Base-by-base conservation (phyloP, 2,113 vertebrate species). In the Nesogale talazaci region DNA sequence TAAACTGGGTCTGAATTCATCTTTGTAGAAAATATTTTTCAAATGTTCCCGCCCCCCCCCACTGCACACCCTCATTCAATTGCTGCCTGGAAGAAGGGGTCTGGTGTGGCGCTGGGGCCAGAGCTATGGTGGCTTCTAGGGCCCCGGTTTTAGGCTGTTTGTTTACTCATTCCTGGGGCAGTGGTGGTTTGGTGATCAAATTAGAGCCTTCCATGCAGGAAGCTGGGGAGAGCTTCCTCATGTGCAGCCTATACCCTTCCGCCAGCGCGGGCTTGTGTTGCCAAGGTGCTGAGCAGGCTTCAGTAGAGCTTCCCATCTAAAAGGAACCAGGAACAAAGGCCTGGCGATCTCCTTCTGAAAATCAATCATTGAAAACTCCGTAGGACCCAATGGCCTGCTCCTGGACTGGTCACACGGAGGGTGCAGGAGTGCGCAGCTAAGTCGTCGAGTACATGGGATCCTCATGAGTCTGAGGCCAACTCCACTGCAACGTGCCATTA, bases 1-100 rank as follows among this genome's bases (percentile, higher is more conserved):
- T 75, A 61, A 86, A 40, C 79, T 72, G 81, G 40, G 81, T 57
- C 67, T 72, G 46, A 72, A 87, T 89, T 94, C 40, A 9, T 3
- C 7, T 91, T 89, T 31, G 78, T 69, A 65, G 77, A 83, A 74
- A 91, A 67, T 31, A 11, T 29, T 86, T 86, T 59, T 83, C 70
- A 69, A 80, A 85, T 5, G 77, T 42, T 87, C 84, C 38, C 61
- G 52, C 78, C 72, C 46, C 5, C 46, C 46, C 46, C 2, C 40
- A 29, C 86, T 80, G 61, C 72, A 61, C 36, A 77, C 76, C 65
- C 42, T 63, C 42, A 7, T 22, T 52, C 52, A 79, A 36, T 9
- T 59, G 77, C 57, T 87, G 70, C 56, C 29, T 25, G 11, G 22
- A 29, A 42, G 38, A 74, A 57, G 14, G 42, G 56, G 36, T 82